A percentile compares a stretch with the other conserved stretches of the same genome.
Evolutionary conservation across 2,888 invertebrate genomes (phyloP).

Genomic region (Ichneumoninae sp.): DNA sequence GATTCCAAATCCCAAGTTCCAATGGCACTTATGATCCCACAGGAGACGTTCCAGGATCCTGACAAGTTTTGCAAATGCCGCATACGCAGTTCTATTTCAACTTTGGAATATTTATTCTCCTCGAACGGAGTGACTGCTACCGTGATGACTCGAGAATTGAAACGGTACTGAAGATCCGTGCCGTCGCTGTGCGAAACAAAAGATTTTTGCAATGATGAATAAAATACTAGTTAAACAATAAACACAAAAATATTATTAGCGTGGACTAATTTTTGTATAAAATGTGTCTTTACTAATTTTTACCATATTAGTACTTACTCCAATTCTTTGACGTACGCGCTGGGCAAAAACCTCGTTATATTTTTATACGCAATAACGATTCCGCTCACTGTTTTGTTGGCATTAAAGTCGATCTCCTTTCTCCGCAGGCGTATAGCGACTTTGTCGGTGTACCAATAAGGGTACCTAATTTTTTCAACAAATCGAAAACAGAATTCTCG

Average conservation of each 20-base stretch:
- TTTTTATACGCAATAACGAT: slow-evolving; percentile 88
- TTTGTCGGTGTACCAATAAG: slow-evolving; percentile 84
- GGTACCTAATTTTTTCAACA: slow-evolving; percentile 80
- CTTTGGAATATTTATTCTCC: slow-evolving; percentile 74
- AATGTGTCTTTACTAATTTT: slow-evolving; percentile 72
- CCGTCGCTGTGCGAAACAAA: slow-evolving; percentile 85
- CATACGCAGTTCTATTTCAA: slow-evolving; percentile 85
- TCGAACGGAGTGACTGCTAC: slow-evolving; percentile 78
- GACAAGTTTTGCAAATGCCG: slow-evolving; percentile 84
- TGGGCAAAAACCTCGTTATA: slow-evolving; percentile 87
- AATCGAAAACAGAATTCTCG: slow-evolving; percentile 1
- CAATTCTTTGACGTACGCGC: slow-evolving; percentile 87
- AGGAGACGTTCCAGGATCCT: slow-evolving; percentile 84
- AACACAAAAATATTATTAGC: neutral
- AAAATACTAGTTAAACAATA: neutral
- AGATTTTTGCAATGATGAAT: slow-evolving; percentile 4
- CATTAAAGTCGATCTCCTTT: slow-evolving; percentile 70
- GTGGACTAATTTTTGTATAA: neutral
- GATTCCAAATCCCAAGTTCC: slow-evolving; percentile 88
- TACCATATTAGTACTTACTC: slow-evolving; percentile 85
- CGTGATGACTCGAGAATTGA: slow-evolving; percentile 87
- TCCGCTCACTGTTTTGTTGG: slow-evolving; percentile 77
- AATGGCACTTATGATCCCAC: slow-evolving; percentile 84
- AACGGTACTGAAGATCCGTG: slow-evolving; percentile 88
- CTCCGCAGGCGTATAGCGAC: slow-evolving; percentile 81